phyloP scores from a whole-genome alignment of 2,113 vertebrate species.

The Arvicanthis niloticus region DNA sequence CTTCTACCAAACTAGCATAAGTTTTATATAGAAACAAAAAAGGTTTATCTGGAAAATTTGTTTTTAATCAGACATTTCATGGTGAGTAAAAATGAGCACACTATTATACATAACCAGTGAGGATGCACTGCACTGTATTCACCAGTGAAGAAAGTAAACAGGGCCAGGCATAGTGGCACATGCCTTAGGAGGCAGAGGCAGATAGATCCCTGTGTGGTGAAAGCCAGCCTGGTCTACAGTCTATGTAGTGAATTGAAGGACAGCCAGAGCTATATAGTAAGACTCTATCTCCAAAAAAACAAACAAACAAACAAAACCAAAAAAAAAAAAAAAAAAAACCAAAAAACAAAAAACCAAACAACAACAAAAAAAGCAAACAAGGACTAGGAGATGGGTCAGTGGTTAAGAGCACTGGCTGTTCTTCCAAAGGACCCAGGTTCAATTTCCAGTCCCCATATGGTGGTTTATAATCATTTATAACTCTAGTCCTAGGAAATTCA shows the following conservation, averaged over 20 bases:
- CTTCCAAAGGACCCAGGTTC: background rate
- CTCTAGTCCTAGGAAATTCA: background rate
- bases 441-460: background rate
- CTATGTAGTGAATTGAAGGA: background rate
- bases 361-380: background rate
- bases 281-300: background rate
- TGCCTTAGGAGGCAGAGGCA: background rate
- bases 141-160: background rate
- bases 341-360: fast-evolving
- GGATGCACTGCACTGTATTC: background rate
- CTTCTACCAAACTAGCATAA: slow-evolving; percentile 21
- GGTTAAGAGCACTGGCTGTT: background rate
- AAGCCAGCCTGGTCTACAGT: background rate
- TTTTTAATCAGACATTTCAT: slow-evolving; percentile 49
- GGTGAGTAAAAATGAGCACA: slow-evolving; percentile 16
- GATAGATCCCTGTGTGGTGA: background rate
- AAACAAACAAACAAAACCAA: too few relatives aligned
- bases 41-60: slow-evolving; percentile 61
- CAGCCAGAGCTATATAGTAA: background rate
- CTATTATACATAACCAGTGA: background rate
- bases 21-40: slow-evolving; percentile 36
- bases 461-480: background rate
- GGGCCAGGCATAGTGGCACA: background rate
- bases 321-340: background rate
- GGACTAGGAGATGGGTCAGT: background rate